Evolutionary conservation across 2,113 vertebrate genomes (phyloP).

Genomic region (Myrmophylax atrothorax): DNA sequence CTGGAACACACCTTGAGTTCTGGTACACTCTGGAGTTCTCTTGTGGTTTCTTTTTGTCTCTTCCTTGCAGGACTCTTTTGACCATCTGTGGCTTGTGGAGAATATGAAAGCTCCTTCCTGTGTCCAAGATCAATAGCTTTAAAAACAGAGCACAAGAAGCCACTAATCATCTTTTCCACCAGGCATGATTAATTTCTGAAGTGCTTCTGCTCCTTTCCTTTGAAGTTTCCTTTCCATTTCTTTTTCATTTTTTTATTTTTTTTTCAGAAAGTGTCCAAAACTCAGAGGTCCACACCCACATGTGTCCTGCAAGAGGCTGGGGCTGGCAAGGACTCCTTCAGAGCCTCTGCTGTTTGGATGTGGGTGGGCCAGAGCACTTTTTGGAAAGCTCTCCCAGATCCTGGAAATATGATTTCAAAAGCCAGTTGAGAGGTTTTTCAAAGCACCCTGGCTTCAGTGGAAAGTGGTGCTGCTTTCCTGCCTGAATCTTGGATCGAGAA

Average conservation of each 20-base stretch:
- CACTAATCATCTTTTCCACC: constrained; percentile 66
- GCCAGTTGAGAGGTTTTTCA: constrained; percentile 54
- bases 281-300: constrained; percentile 57
- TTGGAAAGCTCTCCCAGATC: constrained; percentile 47
- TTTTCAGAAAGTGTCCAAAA: constrained; percentile 33
- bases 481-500: constrained; percentile 50
- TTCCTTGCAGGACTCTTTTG: constrained; percentile 52
- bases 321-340: background rate
- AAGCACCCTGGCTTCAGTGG: constrained; percentile 39
- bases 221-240: constrained; percentile 39
- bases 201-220: constrained; percentile 33
- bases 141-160: constrained; percentile 47
- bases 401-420: constrained; percentile 65
- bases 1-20: constrained; percentile 35
- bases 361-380: constrained; percentile 61
- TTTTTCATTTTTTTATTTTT: background rate
- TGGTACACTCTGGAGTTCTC: background rate
- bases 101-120: constrained; percentile 56
- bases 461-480: constrained; percentile 30
- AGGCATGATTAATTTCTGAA: constrained; percentile 52
- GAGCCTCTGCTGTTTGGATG: constrained; percentile 30
- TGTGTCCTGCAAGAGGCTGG: constrained; percentile 35
- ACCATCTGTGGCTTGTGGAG: constrained; percentile 57
- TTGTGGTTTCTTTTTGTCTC: constrained; percentile 23
- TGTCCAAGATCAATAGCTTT: constrained; percentile 72